These are phyloP conservation scores for Melanotaenia parkinsoni DNA, from an alignment of 2,797 vertebrate genomes.

Conservation along the genomic window DNA sequence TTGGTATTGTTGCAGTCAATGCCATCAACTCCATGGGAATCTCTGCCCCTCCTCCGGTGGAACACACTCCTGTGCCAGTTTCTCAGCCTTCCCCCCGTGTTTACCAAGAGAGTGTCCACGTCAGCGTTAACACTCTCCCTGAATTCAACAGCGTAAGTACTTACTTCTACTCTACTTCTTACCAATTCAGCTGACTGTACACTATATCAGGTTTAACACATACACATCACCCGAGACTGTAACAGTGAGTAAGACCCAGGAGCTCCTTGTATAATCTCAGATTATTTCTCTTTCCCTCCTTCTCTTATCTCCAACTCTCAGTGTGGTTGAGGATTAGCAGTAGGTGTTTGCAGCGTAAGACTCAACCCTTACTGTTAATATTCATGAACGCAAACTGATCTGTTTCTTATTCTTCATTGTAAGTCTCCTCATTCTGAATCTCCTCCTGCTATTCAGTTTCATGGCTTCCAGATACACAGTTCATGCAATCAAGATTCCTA, in stretches of 20 bases:
- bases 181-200: slow-evolving; percentile 14
- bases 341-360: slow-evolving; percentile 77
- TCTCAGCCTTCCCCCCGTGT: slow-evolving; percentile 76
- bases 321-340: slow-evolving; percentile 77
- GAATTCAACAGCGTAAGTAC: slow-evolving; percentile 79
- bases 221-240: slow-evolving; percentile 19
- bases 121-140: slow-evolving; percentile 76
- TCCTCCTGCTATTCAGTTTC: slow-evolving; percentile 22
- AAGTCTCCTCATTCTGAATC: slow-evolving; percentile 53
- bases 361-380: slow-evolving; percentile 79
- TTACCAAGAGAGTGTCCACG: slow-evolving; percentile 73
- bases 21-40: slow-evolving; percentile 85
- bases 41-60: slow-evolving; percentile 74
- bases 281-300: slow-evolving; percentile 45
- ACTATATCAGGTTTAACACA: slow-evolving; percentile 52
- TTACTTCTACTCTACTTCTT: background rate
- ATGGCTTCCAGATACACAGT: slow-evolving; percentile 10
- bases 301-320: slow-evolving; percentile 44
- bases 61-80: slow-evolving; percentile 74
- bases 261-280: slow-evolving; percentile 42
- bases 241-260: slow-evolving; percentile 23
- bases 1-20: slow-evolving; percentile 78
- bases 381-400: slow-evolving; percentile 82
- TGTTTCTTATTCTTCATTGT: slow-evolving; percentile 63
- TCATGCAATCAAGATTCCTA: slow-evolving; percentile 12